These are phyloP conservation scores for Gisinianus flammeolus DNA, from an alignment of 2,888 invertebrate species.

Conservation along the genomic window DNA sequence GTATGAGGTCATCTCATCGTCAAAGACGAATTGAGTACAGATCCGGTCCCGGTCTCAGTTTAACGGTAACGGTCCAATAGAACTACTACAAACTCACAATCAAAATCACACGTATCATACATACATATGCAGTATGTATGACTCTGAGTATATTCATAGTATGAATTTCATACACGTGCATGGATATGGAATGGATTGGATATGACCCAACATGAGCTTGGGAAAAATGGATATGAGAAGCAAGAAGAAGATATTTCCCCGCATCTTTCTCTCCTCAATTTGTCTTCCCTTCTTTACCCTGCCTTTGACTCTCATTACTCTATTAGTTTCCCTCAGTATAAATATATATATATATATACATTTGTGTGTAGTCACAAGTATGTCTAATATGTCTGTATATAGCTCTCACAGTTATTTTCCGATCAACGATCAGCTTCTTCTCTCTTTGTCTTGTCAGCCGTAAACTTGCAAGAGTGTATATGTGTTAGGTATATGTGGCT, in stretches of 20 bases:
- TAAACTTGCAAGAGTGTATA: not conserved
- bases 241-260: slow-evolving; percentile 10
- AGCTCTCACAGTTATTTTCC: not conserved
- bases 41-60: slow-evolving; percentile 10
- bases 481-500: no score
- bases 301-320: slow-evolving; percentile 40
- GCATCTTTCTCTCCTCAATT: slow-evolving; percentile 26
- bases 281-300: slow-evolving; percentile 33
- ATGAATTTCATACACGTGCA: no score
- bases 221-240: not conserved
- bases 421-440: not conserved
- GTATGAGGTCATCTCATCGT: slow-evolving; percentile 28
- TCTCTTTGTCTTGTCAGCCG: slow-evolving; percentile 3
- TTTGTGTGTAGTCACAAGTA: not conserved
- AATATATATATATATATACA: no score
- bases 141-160: not conserved
- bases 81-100: not conserved
- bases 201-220: no score
- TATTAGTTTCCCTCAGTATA: slow-evolving; percentile 4
- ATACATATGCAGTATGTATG: not conserved
- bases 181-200: no score
- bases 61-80: not conserved
- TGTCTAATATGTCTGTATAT: not conserved
- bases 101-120: not conserved
- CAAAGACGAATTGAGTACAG: slow-evolving; percentile 28